These are phyloP conservation scores for Epicauta chinensis DNA, from an alignment of 1,140 invertebrate species.

Conservation along the genomic window DNA sequence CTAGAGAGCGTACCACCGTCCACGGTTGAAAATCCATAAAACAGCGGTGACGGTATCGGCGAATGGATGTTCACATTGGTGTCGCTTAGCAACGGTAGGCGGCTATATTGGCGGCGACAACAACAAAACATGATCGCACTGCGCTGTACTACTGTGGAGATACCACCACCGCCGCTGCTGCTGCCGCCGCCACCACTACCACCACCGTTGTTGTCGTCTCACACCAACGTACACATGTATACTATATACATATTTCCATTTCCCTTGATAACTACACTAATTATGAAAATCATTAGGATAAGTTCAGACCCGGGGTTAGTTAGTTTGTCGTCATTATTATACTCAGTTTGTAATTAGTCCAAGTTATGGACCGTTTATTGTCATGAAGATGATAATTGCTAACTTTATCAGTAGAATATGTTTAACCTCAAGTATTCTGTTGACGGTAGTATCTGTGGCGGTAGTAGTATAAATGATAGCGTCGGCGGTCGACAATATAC, in stretches of 20 bases:
- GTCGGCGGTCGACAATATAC: too few species aligned
- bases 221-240: too few species aligned
- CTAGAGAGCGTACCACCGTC: too few species aligned
- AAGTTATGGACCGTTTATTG: slow-evolving; percentile 35
- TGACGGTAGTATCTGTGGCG: too few species aligned
- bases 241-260: too few species aligned
- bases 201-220: too few species aligned
- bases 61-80: slow-evolving; percentile 17
- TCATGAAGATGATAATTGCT: slow-evolving; percentile 34
- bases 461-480: too few species aligned
- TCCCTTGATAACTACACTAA: slow-evolving; percentile 27
- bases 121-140: slow-evolving; percentile 15
- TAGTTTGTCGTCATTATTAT: slow-evolving; percentile 24
- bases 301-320: slow-evolving; percentile 33
- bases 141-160: neutral
- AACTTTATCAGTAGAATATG: slow-evolving; percentile 24
- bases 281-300: slow-evolving; percentile 36
- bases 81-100: slow-evolving; percentile 11
- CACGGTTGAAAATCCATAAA: slow-evolving; percentile 20
- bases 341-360: slow-evolving; percentile 27
- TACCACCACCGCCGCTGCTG: too few species aligned
- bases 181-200: too few species aligned
- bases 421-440: slow-evolving; percentile 6
- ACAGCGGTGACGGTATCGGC: slow-evolving; percentile 7
- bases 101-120: neutral